Evolutionary conservation across 2,113 vertebrate genomes (phyloP), one percentile per base, ranked within the genome.

Genomic region (Platysternon megacephalum): DNA sequence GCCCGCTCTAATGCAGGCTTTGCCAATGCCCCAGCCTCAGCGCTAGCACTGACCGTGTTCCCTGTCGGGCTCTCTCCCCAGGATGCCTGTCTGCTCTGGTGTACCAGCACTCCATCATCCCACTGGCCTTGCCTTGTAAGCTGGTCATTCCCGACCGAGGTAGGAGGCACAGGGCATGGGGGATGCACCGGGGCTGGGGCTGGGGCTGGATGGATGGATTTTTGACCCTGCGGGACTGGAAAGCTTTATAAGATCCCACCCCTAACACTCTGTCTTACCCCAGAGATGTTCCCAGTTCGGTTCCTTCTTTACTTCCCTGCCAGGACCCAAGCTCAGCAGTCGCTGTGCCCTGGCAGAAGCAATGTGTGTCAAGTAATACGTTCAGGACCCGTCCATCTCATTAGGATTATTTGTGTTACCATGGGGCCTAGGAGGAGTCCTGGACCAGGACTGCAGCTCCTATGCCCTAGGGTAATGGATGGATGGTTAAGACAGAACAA

Each of bases 31-130:
- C 28, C 3, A n/a, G 85, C 35, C 52, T 72, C 29, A 32, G 49
- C 17, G 29, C 82, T 46, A 5, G 1, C 3, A 1, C 84, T 92
- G 58, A 96, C 65, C 11, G 22, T 56, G 19, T 94, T 8, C 28
- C 13, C 28, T 29, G 16, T 39, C 84, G 19, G 1, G 74, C 78
- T 97, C 39, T 91, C 85, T 86, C 68, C n/a, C 11, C 97, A 99
- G 99, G 99, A 61, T 99, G 99, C 79, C 98, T 99, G 39, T 99
- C 99, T 1, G 99, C 99, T 2, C 97, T 99, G 98, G 99, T 99
- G 76, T 99, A 99, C 98, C 99, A 99, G 97, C 99, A 99, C 97
- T 99, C 99, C 79, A 99, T 99, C 98, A 99, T 99, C 22, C 99
- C 99, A 1, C 97, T 99, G 98, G 99, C 99, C 58, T 98, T 99